Conservation (phyloP, 2,797 vertebrate species). For the Phoxinus dragarum region DNA sequence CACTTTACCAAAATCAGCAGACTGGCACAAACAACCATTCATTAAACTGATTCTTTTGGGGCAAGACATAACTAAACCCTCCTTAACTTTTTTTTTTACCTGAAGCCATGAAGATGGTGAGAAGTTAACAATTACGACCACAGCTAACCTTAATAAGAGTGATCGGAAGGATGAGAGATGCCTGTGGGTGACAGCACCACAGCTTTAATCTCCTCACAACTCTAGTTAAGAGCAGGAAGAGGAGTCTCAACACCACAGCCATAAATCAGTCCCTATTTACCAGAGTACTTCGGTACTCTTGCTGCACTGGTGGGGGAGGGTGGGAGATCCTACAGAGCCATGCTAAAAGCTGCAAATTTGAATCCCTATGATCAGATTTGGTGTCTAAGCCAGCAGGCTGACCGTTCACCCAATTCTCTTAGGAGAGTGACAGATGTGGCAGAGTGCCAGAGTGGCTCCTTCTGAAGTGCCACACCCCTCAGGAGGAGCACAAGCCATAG, state of each 20-base stretch:
- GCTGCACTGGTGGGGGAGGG: not conserved
- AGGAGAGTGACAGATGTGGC: slow-evolving; percentile 59
- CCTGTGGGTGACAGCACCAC: slow-evolving; percentile 28
- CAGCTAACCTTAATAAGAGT: not conserved
- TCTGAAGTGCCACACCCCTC: slow-evolving; percentile 23
- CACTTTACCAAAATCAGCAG: slow-evolving; percentile 7
- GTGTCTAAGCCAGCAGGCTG: slow-evolving; percentile 48
- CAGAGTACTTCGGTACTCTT: slow-evolving; percentile 30
- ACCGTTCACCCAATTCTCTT: slow-evolving; percentile 61
- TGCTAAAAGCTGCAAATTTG: slow-evolving; percentile 49
- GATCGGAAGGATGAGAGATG: not conserved
- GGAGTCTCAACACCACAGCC: slow-evolving; percentile 52
- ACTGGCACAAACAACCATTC: not conserved
- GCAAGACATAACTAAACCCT: not conserved
- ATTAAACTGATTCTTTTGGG: not conserved
- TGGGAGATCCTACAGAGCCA: not conserved
- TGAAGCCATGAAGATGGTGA: slow-evolving; percentile 1
- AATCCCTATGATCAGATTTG: slow-evolving; percentile 58
- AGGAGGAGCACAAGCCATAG: slow-evolving; percentile 12
- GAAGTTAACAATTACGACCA: not conserved
- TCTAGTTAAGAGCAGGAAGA: slow-evolving; percentile 54
- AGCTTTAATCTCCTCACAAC: slow-evolving; percentile 57
- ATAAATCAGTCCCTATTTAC: slow-evolving; percentile 59
- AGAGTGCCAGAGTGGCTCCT: slow-evolving; percentile 38
- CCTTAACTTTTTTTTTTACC: not conserved